Conservation (phyloP, 2,113 vertebrate species). For the Toxotes jaculatrix region DNA sequence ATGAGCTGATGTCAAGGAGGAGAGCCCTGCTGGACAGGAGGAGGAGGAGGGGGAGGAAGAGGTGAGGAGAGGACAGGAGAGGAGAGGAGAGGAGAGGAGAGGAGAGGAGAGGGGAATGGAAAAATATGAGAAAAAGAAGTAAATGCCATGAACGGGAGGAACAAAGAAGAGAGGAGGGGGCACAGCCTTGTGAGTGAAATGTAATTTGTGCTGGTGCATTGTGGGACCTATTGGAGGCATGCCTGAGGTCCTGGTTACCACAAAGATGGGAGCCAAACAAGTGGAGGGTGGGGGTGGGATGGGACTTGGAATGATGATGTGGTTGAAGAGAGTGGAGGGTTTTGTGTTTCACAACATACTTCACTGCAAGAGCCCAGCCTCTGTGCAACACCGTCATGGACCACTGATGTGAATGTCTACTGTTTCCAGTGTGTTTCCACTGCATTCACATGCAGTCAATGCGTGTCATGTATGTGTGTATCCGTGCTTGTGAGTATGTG, state of each 20-base stretch:
- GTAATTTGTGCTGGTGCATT: slow-evolving; percentile 73
- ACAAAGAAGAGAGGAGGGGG: background rate
- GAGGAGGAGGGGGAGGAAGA: background rate
- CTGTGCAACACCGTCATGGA: background rate
- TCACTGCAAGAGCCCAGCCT: background rate
- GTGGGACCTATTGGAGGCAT: slow-evolving; percentile 59
- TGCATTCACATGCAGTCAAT: background rate
- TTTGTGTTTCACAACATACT: background rate
- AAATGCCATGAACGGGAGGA: slow-evolving; percentile 15
- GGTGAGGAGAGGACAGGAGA: too few relatives aligned
- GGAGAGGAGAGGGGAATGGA: background rate
- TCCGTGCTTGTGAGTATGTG: background rate
- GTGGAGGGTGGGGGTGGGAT: slow-evolving; percentile 16
- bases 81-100: too few relatives aligned
- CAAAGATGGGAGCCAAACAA: slow-evolving; percentile 44
- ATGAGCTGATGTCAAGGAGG: slow-evolving; percentile 31
- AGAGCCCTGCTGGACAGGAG: background rate
- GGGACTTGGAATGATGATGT: slow-evolving; percentile 20
- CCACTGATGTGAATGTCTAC: background rate
- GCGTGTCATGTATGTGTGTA: background rate
- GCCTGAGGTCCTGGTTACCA: slow-evolving; percentile 58
- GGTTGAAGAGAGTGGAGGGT: background rate
- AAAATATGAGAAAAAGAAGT: slow-evolving; percentile 8
- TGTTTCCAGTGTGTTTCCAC: background rate
- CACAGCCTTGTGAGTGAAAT: slow-evolving; percentile 61